Evolutionary conservation across 2,888 invertebrate genomes (phyloP), one percentile per base, ranked within the genome.

Genomic region (Stratiomys singularior): DNA sequence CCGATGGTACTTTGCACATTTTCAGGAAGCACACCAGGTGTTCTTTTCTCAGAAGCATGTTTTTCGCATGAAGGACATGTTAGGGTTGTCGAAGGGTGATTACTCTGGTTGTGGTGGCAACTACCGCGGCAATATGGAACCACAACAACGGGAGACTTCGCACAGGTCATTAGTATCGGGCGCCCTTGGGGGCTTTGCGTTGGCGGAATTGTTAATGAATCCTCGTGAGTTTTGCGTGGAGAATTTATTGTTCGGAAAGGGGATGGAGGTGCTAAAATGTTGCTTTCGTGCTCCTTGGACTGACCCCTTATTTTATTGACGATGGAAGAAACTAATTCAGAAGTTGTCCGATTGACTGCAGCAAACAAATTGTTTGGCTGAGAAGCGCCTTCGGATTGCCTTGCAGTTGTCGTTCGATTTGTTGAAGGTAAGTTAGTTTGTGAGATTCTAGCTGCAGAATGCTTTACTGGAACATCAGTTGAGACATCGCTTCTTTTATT

Each of bases 161-260:
- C 52, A 1, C 28, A 23, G 13, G 21, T 23, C 3, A 60, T 25
- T 9, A 3, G 27, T n/a, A 7, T 9, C 37, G 30, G 11, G 1
- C 47, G 69, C 2, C 27, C 15, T 28, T 64, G 47, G 23, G 46
- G 67, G 52, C 56, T 72, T 37, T 74, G 74, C 5, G 74, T 74
- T n/a, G 58, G 74, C 0, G 74, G 74, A 4, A 74, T 37, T 18
- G 23, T 60, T 5, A 74, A 21, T 18, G 74, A 58, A 18, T 21
- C 37, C 21, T 44, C 58, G 13, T 37, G 25, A 25, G n/a, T 1
- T 72, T 27, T 28, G 21, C 46, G 30, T 56, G 72, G 72, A 2
- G 58, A n/a, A 15, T 37, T 2, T 7, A 1, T 9, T 13, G 25
- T 2, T 18, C 37, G 74, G 23, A 37, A 7, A 18, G 72, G 72